These are phyloP conservation scores for Rhynchomys soricoides DNA, from an alignment of 2,113 vertebrate genomes.

Conservation along the genomic window DNA sequence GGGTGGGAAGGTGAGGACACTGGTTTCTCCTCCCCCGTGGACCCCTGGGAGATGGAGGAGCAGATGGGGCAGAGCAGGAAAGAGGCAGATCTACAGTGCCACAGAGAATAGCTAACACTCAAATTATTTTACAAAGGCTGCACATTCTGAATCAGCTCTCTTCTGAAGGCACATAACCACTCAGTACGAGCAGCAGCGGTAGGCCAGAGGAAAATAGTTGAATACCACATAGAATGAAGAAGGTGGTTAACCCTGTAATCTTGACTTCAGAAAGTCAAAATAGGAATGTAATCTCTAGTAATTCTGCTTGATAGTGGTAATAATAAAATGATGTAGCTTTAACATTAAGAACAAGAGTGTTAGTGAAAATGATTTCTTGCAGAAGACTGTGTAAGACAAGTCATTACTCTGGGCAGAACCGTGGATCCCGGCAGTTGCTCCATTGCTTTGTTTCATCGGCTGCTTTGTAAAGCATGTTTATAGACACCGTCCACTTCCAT, in stretches of 20 bases:
- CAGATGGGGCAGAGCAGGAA: neutral
- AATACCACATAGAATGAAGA: neutral
- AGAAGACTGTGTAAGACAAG: neutral
- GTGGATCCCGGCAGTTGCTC: slow-evolving; percentile 11
- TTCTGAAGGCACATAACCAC: neutral
- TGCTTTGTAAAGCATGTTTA: slow-evolving; percentile 76
- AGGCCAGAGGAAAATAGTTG: neutral
- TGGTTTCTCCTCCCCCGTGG: neutral
- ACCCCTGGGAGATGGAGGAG: neutral
- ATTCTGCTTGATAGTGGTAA: neutral
- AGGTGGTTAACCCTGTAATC: neutral
- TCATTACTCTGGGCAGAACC: neutral
- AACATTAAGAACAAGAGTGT: slow-evolving; percentile 47
- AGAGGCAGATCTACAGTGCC: neutral
- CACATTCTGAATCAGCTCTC: neutral
- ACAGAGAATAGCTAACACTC: neutral
- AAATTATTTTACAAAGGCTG: neutral
- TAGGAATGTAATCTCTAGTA: slow-evolving; percentile 48
- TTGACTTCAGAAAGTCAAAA: neutral
- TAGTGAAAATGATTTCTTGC: slow-evolving; percentile 59
- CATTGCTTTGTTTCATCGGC: neutral
- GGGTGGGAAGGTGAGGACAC: too few relatives aligned
- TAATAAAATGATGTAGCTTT: slow-evolving; percentile 27
- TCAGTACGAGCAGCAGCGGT: neutral
- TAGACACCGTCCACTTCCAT: slow-evolving; percentile 74